Percentiles rank a stretch among this genome's conserved stretches.
Conservation (phyloP, 2,113 vertebrate genomes). For the Limnothrissa miodon region DNA sequence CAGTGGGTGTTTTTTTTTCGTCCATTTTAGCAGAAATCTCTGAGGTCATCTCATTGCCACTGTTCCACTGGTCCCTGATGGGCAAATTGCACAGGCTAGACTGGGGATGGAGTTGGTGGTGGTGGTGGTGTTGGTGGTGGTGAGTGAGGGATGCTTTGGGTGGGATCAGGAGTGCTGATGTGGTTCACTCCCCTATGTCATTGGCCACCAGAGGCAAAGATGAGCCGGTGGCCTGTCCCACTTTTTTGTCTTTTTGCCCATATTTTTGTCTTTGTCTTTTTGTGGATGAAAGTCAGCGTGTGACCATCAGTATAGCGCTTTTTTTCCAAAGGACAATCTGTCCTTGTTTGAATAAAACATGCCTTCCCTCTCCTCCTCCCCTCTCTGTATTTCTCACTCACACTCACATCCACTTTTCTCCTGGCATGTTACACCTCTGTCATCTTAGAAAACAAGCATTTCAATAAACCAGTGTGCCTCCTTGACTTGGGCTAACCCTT, state of each 20-base stretch:
- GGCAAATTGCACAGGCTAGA: background rate
- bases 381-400: background rate
- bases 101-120: too few relatives aligned
- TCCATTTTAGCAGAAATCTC: background rate
- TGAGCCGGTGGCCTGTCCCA: background rate
- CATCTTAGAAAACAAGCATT: background rate
- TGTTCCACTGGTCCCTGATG: background rate
- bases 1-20: background rate
- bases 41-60: background rate
- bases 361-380: background rate
- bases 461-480: background rate
- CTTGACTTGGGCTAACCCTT: background rate
- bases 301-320: background rate
- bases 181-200: constrained; percentile 26
- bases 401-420: background rate
- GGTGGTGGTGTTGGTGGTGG: too few relatives aligned
- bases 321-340: background rate
- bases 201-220: background rate
- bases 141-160: background rate
- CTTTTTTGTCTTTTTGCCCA: background rate
- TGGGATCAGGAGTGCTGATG: background rate
- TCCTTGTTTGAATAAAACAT: background rate
- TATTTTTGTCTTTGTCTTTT: too few relatives aligned
- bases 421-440: background rate
- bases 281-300: background rate